These are phyloP conservation scores for Meloidogyne exigua DNA, from an alignment of 1,140 invertebrate genomes.

Conservation along the genomic window DNA sequence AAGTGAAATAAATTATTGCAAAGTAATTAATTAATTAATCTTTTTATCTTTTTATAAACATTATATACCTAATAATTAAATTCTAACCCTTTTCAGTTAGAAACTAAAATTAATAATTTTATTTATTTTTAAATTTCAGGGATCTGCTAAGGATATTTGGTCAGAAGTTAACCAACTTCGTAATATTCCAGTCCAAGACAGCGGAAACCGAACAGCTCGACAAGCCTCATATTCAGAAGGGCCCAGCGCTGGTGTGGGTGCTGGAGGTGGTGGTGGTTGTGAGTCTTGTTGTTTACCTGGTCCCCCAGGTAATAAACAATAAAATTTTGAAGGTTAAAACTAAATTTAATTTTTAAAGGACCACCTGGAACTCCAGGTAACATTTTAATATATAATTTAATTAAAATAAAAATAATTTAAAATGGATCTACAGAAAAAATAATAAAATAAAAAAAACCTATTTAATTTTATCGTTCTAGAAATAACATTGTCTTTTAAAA, in stretches of 20 bases:
- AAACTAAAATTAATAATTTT: neutral
- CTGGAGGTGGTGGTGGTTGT: conserved; percentile 47
- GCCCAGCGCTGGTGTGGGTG: conserved; percentile 28
- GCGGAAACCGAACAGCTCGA: conserved; percentile 53
- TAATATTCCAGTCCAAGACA: conserved; percentile 31
- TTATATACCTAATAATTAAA: too few species aligned
- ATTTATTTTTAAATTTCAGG: conserved; percentile 28
- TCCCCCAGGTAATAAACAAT: conserved; percentile 35
- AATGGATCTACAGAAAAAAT: too few species aligned
- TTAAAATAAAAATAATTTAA: too few species aligned
- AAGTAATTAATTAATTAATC: conserved; percentile 18
- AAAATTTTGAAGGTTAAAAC: neutral
- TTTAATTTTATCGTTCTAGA: too few species aligned
- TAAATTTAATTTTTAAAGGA: neutral
- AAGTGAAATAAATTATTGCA: conserved; percentile 55
- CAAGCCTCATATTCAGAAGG: conserved; percentile 53
- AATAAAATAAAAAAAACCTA: too few species aligned
- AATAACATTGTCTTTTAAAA: too few species aligned
- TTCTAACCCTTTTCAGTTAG: too few species aligned
- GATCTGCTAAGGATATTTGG: conserved; percentile 61
- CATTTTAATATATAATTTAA: too few species aligned
- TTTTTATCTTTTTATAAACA: neutral
- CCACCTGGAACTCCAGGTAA: conserved; percentile 37
- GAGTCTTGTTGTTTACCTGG: conserved; percentile 56
- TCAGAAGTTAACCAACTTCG: conserved; percentile 53